phyloP scores from a whole-genome alignment of 2,113 vertebrate species.

The Daphoenositta chrysoptera region DNA sequence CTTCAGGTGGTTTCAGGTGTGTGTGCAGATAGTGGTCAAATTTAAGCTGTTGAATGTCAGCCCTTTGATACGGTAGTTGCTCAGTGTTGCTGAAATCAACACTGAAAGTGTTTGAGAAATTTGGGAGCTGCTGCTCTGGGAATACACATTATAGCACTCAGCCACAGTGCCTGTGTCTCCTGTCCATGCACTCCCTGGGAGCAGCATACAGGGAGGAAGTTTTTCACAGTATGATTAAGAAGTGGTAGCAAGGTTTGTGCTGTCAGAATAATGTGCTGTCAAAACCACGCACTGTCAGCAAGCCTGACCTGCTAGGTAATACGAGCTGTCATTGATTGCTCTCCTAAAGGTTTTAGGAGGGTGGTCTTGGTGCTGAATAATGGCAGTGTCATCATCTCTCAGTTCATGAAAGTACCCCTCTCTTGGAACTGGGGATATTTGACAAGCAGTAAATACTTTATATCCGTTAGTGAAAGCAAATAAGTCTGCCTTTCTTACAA shows the following conservation, averaged over 20 bases:
- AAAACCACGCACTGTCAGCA: neutral
- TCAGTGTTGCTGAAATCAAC: neutral
- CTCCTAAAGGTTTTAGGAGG: neutral
- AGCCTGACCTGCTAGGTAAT: neutral
- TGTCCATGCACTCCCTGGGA: neutral
- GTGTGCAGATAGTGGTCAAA: neutral
- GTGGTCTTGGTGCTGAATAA: neutral
- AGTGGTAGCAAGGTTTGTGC: neutral
- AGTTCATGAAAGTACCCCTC: neutral
- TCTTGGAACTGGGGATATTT: neutral
- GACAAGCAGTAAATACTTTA: neutral
- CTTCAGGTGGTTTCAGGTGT: neutral
- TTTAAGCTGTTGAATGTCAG: neutral
- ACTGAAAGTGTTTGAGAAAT: neutral
- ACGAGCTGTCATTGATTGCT: neutral
- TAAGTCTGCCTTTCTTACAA: neutral
- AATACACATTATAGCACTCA: neutral
- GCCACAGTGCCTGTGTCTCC: neutral
- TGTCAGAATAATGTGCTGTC: neutral
- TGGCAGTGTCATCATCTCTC: neutral
- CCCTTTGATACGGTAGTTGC: neutral
- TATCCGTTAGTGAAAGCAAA: neutral
- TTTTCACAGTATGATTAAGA: neutral
- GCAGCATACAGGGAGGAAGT: neutral
- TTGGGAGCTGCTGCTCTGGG: neutral